Percentiles rank a stretch among this genome's conserved stretches.
phyloP scores from a whole-genome alignment of 2,888 invertebrate species.

The Tridacna gigas region DNA sequence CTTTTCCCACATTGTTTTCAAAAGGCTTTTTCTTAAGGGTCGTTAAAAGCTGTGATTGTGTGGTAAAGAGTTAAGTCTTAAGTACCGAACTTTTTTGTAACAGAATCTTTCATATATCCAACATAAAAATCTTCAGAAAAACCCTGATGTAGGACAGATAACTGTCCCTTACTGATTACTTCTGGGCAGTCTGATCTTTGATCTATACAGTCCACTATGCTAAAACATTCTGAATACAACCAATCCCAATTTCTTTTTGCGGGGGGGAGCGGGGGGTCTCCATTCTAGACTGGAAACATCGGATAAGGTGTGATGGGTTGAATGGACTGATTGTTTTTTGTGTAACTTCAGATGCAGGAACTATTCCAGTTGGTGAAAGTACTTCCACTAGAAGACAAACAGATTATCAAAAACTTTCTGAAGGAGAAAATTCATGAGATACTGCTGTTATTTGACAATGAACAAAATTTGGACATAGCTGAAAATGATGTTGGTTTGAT shows the following conservation, averaged over 20 bases:
- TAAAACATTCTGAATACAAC: neutral
- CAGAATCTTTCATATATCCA: too few relatives aligned
- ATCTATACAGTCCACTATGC: too few relatives aligned
- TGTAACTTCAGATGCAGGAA: conserved; percentile 11
- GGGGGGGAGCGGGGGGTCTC: neutral
- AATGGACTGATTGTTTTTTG: neutral
- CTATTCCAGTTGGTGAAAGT: neutral
- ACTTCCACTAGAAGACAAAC: neutral
- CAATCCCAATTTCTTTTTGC: neutral
- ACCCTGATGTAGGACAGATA: too few relatives aligned
- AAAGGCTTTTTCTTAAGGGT: too few relatives aligned
- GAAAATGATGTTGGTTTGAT: neutral
- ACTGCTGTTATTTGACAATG: neutral
- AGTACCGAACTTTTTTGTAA: too few relatives aligned
- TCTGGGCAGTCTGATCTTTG: too few relatives aligned
- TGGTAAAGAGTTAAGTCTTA: too few relatives aligned
- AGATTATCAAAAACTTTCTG: conserved; percentile 7
- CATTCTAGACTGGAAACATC: neutral
- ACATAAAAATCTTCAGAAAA: too few relatives aligned
- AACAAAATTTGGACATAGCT: neutral
- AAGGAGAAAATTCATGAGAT: conserved; percentile 10
- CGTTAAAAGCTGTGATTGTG: too few relatives aligned
- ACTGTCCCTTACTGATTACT: too few relatives aligned
- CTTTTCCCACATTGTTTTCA: too few relatives aligned
- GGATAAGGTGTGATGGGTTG: neutral